Base-by-base conservation (phyloP, 2,888 invertebrate genomes). In the Lepidonotus clava region DNA sequence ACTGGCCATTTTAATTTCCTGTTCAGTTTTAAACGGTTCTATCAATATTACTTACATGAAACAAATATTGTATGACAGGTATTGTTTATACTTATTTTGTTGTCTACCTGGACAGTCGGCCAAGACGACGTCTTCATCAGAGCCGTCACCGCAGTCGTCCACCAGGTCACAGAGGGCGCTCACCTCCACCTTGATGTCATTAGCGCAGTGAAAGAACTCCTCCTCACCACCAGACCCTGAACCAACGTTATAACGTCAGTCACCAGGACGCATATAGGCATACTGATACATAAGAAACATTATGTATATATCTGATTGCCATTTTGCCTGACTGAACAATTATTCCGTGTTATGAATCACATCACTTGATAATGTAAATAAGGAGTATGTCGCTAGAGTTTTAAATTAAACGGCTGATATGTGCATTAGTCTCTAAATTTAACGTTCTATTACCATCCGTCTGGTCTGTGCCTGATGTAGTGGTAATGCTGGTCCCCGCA, bases 61-160 rank as follows among this genome's bases (percentile, higher is more conserved):
- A 11, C 21, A n/a, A 11, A 8, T n/a, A 24, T 66, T 11, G 8
- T 28, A n/a, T n/a, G 8, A 24, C n/a, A 66, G 6, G 8, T 66
- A 14, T 28, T 11, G 21, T 8, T 14, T 6, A 24, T 8, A 66
- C 18, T 46, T 66, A 28, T 8, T 8, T 66, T 38, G 41, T 2
- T n/a, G n/a, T 34, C 8, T 46, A 83, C 83, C 51, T 46, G 24
- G 51, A 28, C 83, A 83, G 2, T 32, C 51, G 32, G 83, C 83
- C 11, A 4, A 0, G 24, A 21, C 53, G 24, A n/a, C 1, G 14
- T 11, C 8, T 34, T 83, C 83, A 46, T 83, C 83, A 1, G 83
- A 51, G 1, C 21, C 51, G 32, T 83, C 83, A 8, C 83, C 83
- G 28, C 83, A 83, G 53, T 83, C 83, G 32, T 83, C 53, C 2